These are phyloP conservation scores for Cacatua alba DNA, from an alignment of 2,113 vertebrate genomes.

Conservation along the genomic window DNA sequence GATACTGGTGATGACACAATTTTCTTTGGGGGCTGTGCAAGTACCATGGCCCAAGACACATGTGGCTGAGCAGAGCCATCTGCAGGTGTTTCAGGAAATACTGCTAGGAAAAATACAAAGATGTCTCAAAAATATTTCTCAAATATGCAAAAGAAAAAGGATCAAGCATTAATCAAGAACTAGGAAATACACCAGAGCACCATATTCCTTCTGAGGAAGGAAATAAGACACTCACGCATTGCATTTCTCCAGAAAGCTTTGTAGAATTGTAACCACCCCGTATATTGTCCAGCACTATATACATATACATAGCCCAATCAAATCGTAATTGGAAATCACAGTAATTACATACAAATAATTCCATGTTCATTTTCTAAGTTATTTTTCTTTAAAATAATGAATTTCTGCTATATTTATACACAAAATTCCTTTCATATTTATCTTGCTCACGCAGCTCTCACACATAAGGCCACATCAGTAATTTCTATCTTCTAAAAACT, in stretches of 20 bases:
- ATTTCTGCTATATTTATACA: neutral
- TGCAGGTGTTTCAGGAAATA: slow-evolving; percentile 61
- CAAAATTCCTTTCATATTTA: neutral
- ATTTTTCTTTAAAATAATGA: neutral
- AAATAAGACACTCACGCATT: neutral
- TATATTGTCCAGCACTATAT: neutral
- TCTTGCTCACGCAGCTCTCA: neutral
- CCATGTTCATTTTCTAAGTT: neutral
- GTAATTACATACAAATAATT: neutral
- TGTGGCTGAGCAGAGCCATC: slow-evolving; percentile 60
- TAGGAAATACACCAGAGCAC: neutral
- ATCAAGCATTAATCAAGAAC: neutral
- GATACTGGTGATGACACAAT: slow-evolving; percentile 18
- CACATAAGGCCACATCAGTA: neutral
- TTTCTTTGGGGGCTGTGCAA: slow-evolving; percentile 60
- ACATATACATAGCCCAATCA: neutral
- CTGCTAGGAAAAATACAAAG: neutral
- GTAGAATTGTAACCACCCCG: neutral
- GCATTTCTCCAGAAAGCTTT: neutral
- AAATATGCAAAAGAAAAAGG: neutral
- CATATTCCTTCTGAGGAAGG: neutral
- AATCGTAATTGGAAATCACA: neutral
- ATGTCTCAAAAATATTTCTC: neutral
- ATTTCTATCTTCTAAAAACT: neutral
- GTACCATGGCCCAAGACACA: slow-evolving; percentile 62